Evolutionary conservation across 2,888 invertebrate genomes (phyloP).

Genomic region (Zaprionus obscuricornis): DNA sequence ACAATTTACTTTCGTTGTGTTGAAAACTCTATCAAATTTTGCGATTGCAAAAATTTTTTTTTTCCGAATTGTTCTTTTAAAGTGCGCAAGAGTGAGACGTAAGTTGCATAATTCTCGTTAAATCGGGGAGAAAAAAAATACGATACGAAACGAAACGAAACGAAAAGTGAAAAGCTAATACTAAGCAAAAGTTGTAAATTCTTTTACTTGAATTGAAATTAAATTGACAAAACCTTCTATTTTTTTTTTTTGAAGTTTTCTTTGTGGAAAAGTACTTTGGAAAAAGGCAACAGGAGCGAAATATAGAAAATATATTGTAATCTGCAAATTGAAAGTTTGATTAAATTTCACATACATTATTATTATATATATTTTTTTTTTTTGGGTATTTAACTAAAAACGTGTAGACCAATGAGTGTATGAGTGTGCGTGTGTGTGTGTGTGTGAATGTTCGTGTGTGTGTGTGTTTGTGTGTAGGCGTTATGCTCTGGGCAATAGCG

Average conservation of each 20-base stretch:
- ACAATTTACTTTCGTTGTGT: too few species aligned
- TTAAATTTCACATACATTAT: too few species aligned
- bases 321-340: too few species aligned
- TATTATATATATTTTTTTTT: too few species aligned
- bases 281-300: not conserved
- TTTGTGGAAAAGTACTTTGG: not conserved
- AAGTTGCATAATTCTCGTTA: conserved; percentile 74
- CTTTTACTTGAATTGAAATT: not conserved
- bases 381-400: conserved; percentile 32
- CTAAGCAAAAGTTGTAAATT: not conserved
- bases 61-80: conserved; percentile 42
- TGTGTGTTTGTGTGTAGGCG: conserved; percentile 33
- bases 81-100: conserved; percentile 81
- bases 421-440: conserved; percentile 1
- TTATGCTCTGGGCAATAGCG: conserved; percentile 17
- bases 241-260: conserved; percentile 8
- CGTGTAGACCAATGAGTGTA: conserved; percentile 33
- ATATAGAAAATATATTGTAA: conserved; percentile 1
- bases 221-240: not conserved
- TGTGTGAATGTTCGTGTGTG: conserved; percentile 2
- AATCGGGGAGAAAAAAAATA: conserved; percentile 16
- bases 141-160: conserved; percentile 4
- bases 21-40: too few species aligned
- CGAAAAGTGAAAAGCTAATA: conserved; percentile 23
- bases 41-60: conserved; percentile 23